These are phyloP conservation scores for Anas platyrhynchos DNA, from an alignment of 2,113 vertebrate genomes.

Conservation along the genomic window DNA sequence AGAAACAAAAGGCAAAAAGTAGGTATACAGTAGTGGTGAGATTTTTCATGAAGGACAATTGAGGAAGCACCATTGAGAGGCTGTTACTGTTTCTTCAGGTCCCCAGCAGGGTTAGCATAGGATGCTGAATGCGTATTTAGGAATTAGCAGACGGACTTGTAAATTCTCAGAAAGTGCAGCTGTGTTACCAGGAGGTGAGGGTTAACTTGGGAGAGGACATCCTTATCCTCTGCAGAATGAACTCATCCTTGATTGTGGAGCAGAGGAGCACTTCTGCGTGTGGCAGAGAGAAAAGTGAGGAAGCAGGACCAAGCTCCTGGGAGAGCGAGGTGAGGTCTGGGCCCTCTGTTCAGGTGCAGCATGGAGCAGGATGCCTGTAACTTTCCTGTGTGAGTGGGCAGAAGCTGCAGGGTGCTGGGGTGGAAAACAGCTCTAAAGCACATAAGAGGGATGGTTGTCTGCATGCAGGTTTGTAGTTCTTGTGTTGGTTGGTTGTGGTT, in stretches of 20 bases:
- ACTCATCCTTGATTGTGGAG: not conserved
- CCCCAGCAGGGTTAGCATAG: rapidly evolving
- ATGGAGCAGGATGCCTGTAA: not conserved
- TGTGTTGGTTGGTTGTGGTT: too few relatives aligned
- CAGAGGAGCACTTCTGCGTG: rapidly evolving
- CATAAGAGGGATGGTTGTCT: rapidly evolving
- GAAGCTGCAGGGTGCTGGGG: not conserved
- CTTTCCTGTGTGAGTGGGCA: not conserved
- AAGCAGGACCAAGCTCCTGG: not conserved
- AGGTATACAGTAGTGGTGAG: not conserved
- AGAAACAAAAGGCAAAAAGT: not conserved
- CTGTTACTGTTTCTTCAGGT: not conserved
- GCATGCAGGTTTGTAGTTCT: rapidly evolving
- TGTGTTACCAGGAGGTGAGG: not conserved
- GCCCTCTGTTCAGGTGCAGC: too few relatives aligned
- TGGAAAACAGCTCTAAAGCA: not conserved
- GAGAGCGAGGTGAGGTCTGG: not conserved
- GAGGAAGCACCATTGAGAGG: not conserved
- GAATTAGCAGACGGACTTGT: not conserved
- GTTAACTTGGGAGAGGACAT: not conserved
- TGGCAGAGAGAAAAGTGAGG: rapidly evolving
- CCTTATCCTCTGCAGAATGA: not conserved
- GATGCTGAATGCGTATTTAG: not conserved
- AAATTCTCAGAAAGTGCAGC: not conserved
- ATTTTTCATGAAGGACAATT: not conserved